phyloP scores from a whole-genome alignment of 2,797 vertebrate species.

The Rhinatrema bivittatum region DNA sequence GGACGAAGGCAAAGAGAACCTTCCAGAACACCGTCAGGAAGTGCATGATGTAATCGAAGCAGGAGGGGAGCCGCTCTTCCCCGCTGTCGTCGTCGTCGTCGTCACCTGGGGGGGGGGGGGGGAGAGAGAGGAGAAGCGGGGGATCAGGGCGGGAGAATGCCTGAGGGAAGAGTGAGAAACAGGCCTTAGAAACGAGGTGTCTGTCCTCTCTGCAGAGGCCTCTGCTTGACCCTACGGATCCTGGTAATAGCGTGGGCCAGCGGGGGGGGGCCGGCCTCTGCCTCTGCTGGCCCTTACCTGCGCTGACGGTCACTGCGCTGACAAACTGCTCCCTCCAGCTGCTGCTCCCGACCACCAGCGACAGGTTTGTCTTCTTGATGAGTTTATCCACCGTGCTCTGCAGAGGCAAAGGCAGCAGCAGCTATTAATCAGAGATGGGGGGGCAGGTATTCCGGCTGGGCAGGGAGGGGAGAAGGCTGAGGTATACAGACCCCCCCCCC shows the following conservation, averaged over 20 bases:
- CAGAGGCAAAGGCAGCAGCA: background rate
- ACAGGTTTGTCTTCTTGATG: slow-evolving; percentile 79
- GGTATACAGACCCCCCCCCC: background rate
- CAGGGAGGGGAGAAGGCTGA: rapidly evolving
- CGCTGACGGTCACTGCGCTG: slow-evolving; percentile 72
- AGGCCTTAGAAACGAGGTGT: background rate
- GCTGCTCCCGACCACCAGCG: slow-evolving; percentile 77
- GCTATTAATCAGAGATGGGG: background rate
- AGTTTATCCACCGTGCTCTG: slow-evolving; percentile 77
- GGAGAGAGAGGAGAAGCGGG: background rate
- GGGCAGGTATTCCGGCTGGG: background rate
- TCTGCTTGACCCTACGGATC: too few species aligned
- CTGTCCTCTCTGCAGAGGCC: too few species aligned
- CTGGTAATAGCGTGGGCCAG: background rate
- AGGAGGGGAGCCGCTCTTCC: slow-evolving; percentile 76
- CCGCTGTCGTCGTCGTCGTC: slow-evolving; percentile 77
- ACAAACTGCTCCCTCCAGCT: slow-evolving; percentile 84
- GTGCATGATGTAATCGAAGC: slow-evolving; percentile 86
- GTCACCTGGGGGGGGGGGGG: slow-evolving; percentile 40
- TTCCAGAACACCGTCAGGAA: slow-evolving; percentile 85
- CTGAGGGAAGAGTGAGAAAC: background rate
- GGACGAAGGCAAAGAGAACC: slow-evolving; percentile 76
- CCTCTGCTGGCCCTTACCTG: slow-evolving; percentile 66
- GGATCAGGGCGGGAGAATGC: background rate
- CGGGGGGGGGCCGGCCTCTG: too few species aligned